A percentile compares a stretch with the other conserved stretches of the same genome.
These are phyloP conservation scores for Rhea pennata DNA, from an alignment of 2,113 vertebrate species.

Conservation along the genomic window DNA sequence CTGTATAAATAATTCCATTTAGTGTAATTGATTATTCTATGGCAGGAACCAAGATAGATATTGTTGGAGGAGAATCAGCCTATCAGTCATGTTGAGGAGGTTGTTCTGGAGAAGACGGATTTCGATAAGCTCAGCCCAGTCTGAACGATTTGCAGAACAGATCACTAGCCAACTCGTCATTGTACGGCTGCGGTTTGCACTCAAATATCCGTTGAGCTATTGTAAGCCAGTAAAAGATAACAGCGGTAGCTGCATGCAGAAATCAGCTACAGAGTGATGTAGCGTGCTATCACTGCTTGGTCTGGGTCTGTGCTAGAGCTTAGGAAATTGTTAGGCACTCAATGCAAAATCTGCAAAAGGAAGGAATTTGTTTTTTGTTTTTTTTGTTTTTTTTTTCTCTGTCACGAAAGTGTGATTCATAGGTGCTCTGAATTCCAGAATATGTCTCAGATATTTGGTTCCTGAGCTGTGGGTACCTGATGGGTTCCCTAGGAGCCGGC, in stretches of 20 bases:
- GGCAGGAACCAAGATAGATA: slow-evolving; percentile 32
- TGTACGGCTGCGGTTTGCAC: neutral
- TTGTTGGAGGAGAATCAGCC: slow-evolving; percentile 43
- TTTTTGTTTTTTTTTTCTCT: neutral
- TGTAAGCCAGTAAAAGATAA: neutral
- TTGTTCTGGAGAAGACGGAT: slow-evolving; percentile 1
- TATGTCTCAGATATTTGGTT: neutral
- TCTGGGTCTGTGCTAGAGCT: neutral
- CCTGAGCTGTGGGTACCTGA: neutral
- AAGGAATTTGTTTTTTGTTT: no score
- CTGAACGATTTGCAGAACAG: neutral
- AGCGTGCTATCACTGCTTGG: neutral
- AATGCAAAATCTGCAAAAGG: neutral
- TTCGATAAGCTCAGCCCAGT: neutral
- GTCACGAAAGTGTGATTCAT: neutral
- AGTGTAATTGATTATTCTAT: slow-evolving; percentile 63
- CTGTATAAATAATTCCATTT: slow-evolving; percentile 55
- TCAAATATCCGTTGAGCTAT: neutral
- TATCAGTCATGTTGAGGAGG: slow-evolving; percentile 28
- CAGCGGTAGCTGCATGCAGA: neutral
- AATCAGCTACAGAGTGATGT: neutral
- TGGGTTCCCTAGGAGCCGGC: neutral
- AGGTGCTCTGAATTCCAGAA: neutral
- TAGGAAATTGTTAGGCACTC: neutral
- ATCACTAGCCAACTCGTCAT: neutral